Percentiles rank a stretch among this genome's conserved stretches.
Evolutionary conservation across 2,888 invertebrate species (phyloP).

Genomic region (Tortricodes alternella): DNA sequence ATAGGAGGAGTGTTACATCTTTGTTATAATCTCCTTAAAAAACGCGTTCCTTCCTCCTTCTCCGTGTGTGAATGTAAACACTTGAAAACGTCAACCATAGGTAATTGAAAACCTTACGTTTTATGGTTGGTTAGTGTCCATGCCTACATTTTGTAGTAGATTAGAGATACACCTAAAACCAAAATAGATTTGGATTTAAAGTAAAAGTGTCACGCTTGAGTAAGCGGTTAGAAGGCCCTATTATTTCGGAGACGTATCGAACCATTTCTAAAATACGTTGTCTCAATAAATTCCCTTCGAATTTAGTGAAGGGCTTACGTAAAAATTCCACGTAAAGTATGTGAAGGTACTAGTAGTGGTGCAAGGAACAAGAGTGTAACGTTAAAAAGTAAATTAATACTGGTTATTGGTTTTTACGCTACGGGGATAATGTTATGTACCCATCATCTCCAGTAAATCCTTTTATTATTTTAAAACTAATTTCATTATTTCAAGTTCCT

Average conservation of each 20-base stretch:
- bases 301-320: slow-evolving; percentile 68
- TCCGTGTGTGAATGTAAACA: too few relatives aligned
- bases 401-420: too few relatives aligned
- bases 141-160: not conserved
- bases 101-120: not conserved
- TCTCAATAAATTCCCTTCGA: slow-evolving; percentile 67
- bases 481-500: too few relatives aligned
- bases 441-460: too few relatives aligned
- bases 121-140: not conserved
- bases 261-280: slow-evolving; percentile 54
- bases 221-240: slow-evolving; percentile 22
- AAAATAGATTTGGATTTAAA: slow-evolving; percentile 18
- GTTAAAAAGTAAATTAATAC: too few relatives aligned
- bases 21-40: not conserved
- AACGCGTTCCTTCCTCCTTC: not conserved
- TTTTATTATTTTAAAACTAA: too few relatives aligned
- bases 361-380: slow-evolving; percentile 35
- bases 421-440: too few relatives aligned
- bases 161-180: not conserved
- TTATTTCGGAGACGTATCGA: slow-evolving; percentile 43
- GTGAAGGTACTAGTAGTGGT: slow-evolving; percentile 44
- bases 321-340: slow-evolving; percentile 78
- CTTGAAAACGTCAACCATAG: not conserved
- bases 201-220: slow-evolving; percentile 6
- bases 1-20: not conserved